A percentile compares a stretch with the other conserved stretches of the same genome.
phyloP scores from a whole-genome alignment of 2,888 invertebrate genomes.

The Zhuqinia jingwanae region DNA sequence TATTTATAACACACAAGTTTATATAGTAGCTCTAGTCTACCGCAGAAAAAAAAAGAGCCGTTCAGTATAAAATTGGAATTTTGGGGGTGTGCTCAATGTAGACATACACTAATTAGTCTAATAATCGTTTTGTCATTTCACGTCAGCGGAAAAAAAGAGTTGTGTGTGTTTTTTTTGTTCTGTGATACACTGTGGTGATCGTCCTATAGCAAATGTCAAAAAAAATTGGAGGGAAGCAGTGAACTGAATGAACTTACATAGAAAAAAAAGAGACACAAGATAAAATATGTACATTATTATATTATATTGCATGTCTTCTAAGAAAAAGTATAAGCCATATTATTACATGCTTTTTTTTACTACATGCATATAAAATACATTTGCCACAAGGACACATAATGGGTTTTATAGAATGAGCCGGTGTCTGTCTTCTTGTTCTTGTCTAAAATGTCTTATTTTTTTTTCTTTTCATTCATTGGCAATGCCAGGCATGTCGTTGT shows the following conservation, averaged over 20 bases:
- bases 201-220: slow-evolving; percentile 58
- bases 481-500: slow-evolving; percentile 9
- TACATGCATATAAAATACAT: slow-evolving; percentile 15
- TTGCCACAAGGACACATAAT: slow-evolving; percentile 36
- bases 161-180: slow-evolving; percentile 11
- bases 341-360: slow-evolving; percentile 13
- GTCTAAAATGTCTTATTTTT: slow-evolving; percentile 46
- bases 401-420: slow-evolving; percentile 53
- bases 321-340: slow-evolving; percentile 19
- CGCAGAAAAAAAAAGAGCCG: not conserved
- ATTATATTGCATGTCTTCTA: not conserved
- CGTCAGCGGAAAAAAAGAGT: not conserved
- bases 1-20: no score
- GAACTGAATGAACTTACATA: no score
- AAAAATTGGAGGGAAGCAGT: slow-evolving; percentile 69
- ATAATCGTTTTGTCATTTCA: slow-evolving; percentile 40
- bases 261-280: no score
- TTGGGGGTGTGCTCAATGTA: slow-evolving; percentile 29
- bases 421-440: slow-evolving; percentile 40
- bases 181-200: not conserved
- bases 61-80: slow-evolving; percentile 16
- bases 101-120: slow-evolving; percentile 50
- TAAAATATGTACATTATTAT: no score
- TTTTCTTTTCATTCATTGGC: slow-evolving; percentile 56
- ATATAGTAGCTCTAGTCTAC: no score